Evolutionary conservation across 2,888 invertebrate genomes (phyloP).

Genomic region (Xestia sexstrigata): DNA sequence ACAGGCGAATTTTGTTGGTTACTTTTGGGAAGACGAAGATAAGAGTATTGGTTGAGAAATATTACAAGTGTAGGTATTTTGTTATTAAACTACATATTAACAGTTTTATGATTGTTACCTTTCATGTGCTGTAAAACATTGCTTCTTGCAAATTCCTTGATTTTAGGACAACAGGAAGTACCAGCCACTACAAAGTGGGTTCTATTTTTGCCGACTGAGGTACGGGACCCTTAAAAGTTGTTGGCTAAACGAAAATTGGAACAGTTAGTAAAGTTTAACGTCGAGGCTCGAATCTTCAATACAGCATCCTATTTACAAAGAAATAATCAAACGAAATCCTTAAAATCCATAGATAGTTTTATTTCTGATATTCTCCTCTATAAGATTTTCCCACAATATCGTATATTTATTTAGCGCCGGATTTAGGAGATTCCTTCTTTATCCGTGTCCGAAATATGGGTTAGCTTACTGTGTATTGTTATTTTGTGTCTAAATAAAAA

Average conservation of each 20-base stretch:
- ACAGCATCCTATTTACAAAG: constrained; percentile 23
- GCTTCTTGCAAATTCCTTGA: too few species aligned
- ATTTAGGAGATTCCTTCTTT: constrained; percentile 51
- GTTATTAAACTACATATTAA: too few species aligned
- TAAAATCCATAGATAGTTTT: constrained; percentile 26
- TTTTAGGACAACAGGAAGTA: too few species aligned
- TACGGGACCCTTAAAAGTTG: too few species aligned
- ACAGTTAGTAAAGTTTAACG: background rate
- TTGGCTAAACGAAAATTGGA: background rate
- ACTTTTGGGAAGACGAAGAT: background rate
- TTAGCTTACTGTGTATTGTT: constrained; percentile 42
- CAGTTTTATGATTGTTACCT: too few species aligned
- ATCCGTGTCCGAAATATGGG: constrained; percentile 49
- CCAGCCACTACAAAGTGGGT: too few species aligned
- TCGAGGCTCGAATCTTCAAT: constrained; percentile 9
- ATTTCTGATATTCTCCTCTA: constrained; percentile 37
- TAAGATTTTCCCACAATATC: constrained; percentile 45
- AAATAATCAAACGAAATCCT: constrained; percentile 20
- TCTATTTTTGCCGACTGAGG: too few species aligned
- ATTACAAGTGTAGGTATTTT: too few species aligned
- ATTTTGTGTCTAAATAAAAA: constrained; percentile 59
- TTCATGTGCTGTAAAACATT: too few species aligned
- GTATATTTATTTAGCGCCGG: constrained; percentile 60
- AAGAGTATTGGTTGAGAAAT: too few species aligned
- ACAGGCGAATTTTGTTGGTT: background rate